A percentile compares a stretch with the other conserved stretches of the same genome.
These are phyloP conservation scores for Eudasyphora cyanicolor DNA, from an alignment of 2,888 invertebrate species.

Conservation along the genomic window DNA sequence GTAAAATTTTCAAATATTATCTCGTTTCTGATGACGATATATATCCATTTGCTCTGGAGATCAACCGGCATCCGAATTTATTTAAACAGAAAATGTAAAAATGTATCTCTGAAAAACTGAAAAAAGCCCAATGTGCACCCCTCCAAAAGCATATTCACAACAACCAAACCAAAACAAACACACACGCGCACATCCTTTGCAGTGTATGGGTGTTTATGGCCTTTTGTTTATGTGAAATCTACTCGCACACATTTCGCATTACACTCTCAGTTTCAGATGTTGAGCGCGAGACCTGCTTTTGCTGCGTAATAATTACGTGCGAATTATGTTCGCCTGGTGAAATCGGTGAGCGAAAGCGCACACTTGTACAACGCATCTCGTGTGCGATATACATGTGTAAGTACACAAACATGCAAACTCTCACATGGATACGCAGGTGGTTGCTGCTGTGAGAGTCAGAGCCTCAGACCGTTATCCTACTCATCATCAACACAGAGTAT, in stretches of 20 bases:
- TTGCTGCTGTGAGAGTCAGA: not conserved
- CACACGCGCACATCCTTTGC: not conserved
- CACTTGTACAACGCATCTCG: slow-evolving; percentile 52
- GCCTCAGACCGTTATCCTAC: not conserved
- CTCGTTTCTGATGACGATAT: too few relatives aligned
- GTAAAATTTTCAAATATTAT: too few relatives aligned
- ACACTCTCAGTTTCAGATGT: not conserved
- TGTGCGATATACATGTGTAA: slow-evolving; percentile 32
- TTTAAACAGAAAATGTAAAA: too few relatives aligned
- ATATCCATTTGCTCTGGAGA: too few relatives aligned
- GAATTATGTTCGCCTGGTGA: slow-evolving; percentile 60
- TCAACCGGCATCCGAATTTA: too few relatives aligned
- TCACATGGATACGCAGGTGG: not conserved
- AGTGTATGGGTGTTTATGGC: not conserved
- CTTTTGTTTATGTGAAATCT: not conserved
- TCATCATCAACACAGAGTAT: not conserved
- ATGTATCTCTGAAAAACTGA: too few relatives aligned
- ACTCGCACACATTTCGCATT: not conserved
- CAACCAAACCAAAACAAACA: too few relatives aligned
- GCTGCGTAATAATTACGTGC: slow-evolving; percentile 51
- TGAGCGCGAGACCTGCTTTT: slow-evolving; percentile 25
- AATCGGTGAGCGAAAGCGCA: slow-evolving; percentile 40
- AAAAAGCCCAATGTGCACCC: too few relatives aligned
- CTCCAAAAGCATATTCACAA: too few relatives aligned
- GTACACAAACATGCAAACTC: not conserved